phyloP scores from a whole-genome alignment of 2,888 invertebrate species.

The Andrena flavipes region DNA sequence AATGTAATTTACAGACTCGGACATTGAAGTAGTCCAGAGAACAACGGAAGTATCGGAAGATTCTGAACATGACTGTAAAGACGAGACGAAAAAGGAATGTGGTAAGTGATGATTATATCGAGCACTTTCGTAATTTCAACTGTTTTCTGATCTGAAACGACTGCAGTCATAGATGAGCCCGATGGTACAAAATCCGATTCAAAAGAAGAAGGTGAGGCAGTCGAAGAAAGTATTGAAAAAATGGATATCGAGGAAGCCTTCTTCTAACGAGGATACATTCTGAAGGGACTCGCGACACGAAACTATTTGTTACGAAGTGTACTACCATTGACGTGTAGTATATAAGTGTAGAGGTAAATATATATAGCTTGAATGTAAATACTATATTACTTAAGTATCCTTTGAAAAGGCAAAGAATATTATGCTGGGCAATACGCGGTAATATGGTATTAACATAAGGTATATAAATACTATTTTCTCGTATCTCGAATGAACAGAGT shows the following conservation, averaged over 20 bases:
- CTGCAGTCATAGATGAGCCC: slow-evolving; percentile 6
- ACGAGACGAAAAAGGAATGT: slow-evolving; percentile 12
- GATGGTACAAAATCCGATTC: slow-evolving; percentile 7
- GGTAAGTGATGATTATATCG: slow-evolving; percentile 28
- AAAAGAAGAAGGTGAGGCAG: slow-evolving; percentile 7
- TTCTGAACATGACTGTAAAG: slow-evolving; percentile 52
- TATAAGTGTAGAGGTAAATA: slow-evolving; percentile 17
- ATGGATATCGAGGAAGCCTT: slow-evolving; percentile 58
- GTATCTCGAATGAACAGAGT: slow-evolving; percentile 28
- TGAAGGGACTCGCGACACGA: not conserved
- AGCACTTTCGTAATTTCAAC: not conserved
- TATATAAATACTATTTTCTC: slow-evolving; percentile 45
- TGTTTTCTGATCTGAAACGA: not conserved
- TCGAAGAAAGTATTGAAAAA: slow-evolving; percentile 42
- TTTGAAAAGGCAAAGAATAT: slow-evolving; percentile 13
- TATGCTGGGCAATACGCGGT: slow-evolving; percentile 9
- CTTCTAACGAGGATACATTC: slow-evolving; percentile 30
- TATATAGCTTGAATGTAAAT: slow-evolving; percentile 40
- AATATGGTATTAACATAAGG: slow-evolving; percentile 47
- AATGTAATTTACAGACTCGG: slow-evolving; percentile 77
- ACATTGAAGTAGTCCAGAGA: slow-evolving; percentile 82
- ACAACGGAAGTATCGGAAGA: slow-evolving; percentile 72
- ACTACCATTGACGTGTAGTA: slow-evolving; percentile 23
- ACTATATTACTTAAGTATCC: slow-evolving; percentile 41
- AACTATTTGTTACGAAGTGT: slow-evolving; percentile 37